Evolutionary conservation across 2,113 vertebrate genomes (phyloP).

Genomic region (Petaurus breviceps): DNA sequence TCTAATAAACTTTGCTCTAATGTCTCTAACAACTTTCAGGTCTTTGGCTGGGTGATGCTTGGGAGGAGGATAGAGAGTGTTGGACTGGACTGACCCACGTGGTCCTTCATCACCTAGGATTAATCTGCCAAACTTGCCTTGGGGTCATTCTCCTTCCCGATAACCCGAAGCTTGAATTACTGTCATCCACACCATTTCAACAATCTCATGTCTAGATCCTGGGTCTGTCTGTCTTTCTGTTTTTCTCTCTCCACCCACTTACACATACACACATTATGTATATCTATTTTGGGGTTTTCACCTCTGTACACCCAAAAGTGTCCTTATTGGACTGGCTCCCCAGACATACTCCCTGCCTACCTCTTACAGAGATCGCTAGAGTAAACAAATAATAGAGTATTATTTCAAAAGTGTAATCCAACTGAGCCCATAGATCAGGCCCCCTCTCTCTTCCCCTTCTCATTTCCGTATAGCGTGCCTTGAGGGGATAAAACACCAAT

Average conservation of each 20-base stretch:
- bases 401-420: constrained; percentile 54
- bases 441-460: constrained; percentile 22
- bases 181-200: neutral
- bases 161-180: neutral
- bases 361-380: neutral
- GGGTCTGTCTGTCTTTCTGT: neutral
- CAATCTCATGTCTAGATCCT: neutral
- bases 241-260: neutral
- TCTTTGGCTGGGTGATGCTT: neutral
- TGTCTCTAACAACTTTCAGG: neutral
- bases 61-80: neutral
- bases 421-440: constrained; percentile 14
- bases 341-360: neutral
- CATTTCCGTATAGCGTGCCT: constrained; percentile 33
- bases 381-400: constrained; percentile 35
- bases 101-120: neutral
- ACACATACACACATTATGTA: neutral
- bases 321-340: neutral
- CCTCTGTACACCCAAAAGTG: neutral
- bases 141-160: neutral
- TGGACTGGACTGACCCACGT: neutral
- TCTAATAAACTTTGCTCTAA: neutral
- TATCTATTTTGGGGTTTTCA: neutral
- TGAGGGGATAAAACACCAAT: constrained; percentile 45
- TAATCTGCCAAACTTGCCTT: neutral